These are phyloP conservation scores for Subanguina moxae DNA, from an alignment of 1,140 invertebrate genomes.

Conservation along the genomic window DNA sequence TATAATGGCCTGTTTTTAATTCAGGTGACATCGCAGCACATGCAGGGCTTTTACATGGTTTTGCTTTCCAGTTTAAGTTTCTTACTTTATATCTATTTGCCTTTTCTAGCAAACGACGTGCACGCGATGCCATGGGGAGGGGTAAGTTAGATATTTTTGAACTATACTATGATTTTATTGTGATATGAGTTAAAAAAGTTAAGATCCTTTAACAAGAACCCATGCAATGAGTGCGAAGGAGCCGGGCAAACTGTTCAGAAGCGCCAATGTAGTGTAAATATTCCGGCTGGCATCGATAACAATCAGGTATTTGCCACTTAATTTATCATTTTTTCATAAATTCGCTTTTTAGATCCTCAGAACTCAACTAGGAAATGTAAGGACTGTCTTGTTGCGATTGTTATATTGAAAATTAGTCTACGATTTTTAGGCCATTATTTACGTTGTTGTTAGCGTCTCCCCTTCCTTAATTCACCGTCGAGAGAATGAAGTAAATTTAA, in stretches of 20 bases:
- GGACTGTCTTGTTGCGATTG: neutral
- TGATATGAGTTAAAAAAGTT: too few species aligned
- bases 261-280: slow-evolving; percentile 82
- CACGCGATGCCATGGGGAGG: slow-evolving; percentile 80
- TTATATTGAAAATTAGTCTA: neutral
- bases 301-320: slow-evolving; percentile 75
- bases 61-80: too few species aligned
- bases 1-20: too few species aligned
- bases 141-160: too few species aligned
- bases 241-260: slow-evolving; percentile 85
- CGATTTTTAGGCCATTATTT: slow-evolving; percentile 33
- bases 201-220: slow-evolving; percentile 76
- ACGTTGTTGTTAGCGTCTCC: slow-evolving; percentile 67
- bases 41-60: slow-evolving; percentile 72
- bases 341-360: neutral
- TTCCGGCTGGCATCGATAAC: slow-evolving; percentile 76
- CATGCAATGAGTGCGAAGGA: slow-evolving; percentile 85
- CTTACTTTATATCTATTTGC: too few species aligned
- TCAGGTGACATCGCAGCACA: slow-evolving; percentile 56
- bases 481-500: slow-evolving; percentile 89
- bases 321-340: neutral
- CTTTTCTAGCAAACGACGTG: slow-evolving; percentile 87
- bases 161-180: too few species aligned
- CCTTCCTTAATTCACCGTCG: slow-evolving; percentile 83
- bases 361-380: neutral